A percentile compares a stretch with the other conserved stretches of the same genome.
These are phyloP conservation scores for Rhagophthalmus giganteus DNA, from an alignment of 2,888 invertebrate genomes.

Conservation along the genomic window DNA sequence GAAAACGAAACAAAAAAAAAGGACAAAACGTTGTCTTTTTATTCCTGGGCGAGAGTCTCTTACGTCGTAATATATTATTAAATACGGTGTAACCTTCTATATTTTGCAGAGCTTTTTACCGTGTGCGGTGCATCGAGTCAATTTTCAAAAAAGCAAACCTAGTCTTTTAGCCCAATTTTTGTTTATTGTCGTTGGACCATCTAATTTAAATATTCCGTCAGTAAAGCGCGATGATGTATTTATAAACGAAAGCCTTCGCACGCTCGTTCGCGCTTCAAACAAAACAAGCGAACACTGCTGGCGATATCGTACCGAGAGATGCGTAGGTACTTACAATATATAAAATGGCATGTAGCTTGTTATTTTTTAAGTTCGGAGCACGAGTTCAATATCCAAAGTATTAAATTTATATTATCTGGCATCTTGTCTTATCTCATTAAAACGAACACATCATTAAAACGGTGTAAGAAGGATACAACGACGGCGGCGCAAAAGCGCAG, in stretches of 20 bases:
- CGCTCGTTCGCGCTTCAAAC: too few relatives aligned
- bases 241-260: too few relatives aligned
- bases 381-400: slow-evolving; percentile 41
- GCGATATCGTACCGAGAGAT: too few relatives aligned
- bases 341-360: slow-evolving; percentile 42
- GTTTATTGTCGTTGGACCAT: too few relatives aligned
- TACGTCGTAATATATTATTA: slow-evolving; percentile 40
- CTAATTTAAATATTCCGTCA: too few relatives aligned
- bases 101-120: slow-evolving; percentile 9
- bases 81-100: slow-evolving; percentile 37
- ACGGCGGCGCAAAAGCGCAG: slow-evolving; percentile 38
- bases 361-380: slow-evolving; percentile 24
- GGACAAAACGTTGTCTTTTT: slow-evolving; percentile 40
- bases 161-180: too few relatives aligned
- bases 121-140: neutral
- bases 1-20: slow-evolving; percentile 46
- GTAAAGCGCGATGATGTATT: too few relatives aligned
- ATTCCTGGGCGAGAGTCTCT: slow-evolving; percentile 38
- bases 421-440: slow-evolving; percentile 55
- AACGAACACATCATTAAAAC: slow-evolving; percentile 53
- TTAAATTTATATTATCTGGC: slow-evolving; percentile 55
- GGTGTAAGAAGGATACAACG: slow-evolving; percentile 40
- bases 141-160: neutral
- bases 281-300: too few relatives aligned
- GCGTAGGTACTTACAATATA: slow-evolving; percentile 32